A percentile compares a stretch with the other conserved stretches of the same genome.
phyloP scores from a whole-genome alignment of 2,888 invertebrate genomes.

The Silvanus unidentatus region DNA sequence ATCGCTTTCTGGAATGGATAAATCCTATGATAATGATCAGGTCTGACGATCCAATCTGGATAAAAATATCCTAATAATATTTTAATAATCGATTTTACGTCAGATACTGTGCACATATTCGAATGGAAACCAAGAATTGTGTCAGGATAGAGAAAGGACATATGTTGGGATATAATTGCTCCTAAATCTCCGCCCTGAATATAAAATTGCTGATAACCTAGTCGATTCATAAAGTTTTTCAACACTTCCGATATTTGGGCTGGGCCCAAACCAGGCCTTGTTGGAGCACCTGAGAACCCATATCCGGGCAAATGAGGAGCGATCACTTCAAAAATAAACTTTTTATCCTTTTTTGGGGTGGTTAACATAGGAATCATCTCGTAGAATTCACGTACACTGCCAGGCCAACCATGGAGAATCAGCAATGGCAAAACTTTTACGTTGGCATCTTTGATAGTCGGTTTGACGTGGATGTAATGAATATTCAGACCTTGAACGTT shows the following conservation, averaged over 20 bases:
- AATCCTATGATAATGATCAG: constrained; percentile 48
- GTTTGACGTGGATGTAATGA: constrained; percentile 52
- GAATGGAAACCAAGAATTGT: constrained; percentile 54
- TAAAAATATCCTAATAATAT: constrained; percentile 49
- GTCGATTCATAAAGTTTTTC: constrained; percentile 61
- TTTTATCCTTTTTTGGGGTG: constrained; percentile 44
- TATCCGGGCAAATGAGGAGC: constrained; percentile 4
- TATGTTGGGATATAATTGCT: constrained; percentile 53
- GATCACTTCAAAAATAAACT: constrained; percentile 8
- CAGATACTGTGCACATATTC: constrained; percentile 46
- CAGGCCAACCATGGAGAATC: constrained; percentile 86
- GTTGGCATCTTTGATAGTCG: constrained; percentile 38
- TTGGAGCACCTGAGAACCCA: constrained; percentile 40
- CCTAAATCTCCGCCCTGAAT: constrained; percentile 85
- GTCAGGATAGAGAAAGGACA: constrained; percentile 60
- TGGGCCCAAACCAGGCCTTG: constrained; percentile 52
- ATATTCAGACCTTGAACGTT: constrained; percentile 65
- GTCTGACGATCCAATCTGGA: constrained; percentile 55
- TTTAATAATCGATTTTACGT: constrained; percentile 14
- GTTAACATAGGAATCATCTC: constrained; percentile 66
- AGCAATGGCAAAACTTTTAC: constrained; percentile 59
- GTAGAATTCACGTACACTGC: constrained; percentile 79
- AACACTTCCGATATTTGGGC: constrained; percentile 54
- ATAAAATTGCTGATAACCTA: constrained; percentile 61
- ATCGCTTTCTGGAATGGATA: constrained; percentile 46